Percentiles rank a stretch among this genome's conserved stretches.
phyloP scores from a whole-genome alignment of 1,140 invertebrate genomes.

The Sminthurides bifidus region DNA sequence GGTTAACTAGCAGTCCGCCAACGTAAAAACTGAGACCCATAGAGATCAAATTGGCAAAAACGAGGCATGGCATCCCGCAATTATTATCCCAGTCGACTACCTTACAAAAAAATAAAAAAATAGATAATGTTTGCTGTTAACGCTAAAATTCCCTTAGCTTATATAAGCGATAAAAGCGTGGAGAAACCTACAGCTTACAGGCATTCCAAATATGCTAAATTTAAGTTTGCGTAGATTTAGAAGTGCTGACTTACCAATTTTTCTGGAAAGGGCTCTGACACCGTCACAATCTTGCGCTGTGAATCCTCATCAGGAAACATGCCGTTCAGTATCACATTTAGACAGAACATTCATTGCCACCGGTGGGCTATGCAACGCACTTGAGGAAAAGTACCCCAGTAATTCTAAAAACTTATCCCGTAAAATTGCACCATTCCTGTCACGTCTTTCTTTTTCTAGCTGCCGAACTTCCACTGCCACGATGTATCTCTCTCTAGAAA shows the following conservation, averaged over 20 bases:
- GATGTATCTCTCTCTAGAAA: background rate
- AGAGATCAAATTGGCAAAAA: constrained; percentile 12
- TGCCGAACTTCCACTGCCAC: background rate
- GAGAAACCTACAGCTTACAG: too few species aligned
- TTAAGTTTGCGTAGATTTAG: too few species aligned
- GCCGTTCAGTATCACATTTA: constrained; percentile 6
- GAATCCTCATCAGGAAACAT: background rate
- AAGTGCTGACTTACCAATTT: too few species aligned
- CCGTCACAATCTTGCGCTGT: background rate
- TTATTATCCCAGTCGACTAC: too few species aligned
- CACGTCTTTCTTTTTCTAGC: background rate
- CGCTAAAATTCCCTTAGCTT: too few species aligned
- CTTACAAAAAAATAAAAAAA: too few species aligned
- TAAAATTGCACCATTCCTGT: background rate
- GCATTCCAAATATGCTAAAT: too few species aligned
- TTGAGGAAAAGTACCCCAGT: constrained; percentile 14
- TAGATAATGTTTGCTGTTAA: too few species aligned
- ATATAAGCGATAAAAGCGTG: too few species aligned
- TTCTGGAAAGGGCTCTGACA: too few species aligned
- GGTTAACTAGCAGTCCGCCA: background rate
- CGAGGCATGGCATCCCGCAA: constrained; percentile 11
- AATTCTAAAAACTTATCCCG: background rate
- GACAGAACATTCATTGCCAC: constrained; percentile 12
- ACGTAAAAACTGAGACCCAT: constrained; percentile 13
- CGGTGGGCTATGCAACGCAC: constrained; percentile 17